A percentile compares a stretch with the other conserved stretches of the same genome.
phyloP scores from a whole-genome alignment of 2,888 invertebrate genomes.

The Nephrotoma guestfalica region DNA sequence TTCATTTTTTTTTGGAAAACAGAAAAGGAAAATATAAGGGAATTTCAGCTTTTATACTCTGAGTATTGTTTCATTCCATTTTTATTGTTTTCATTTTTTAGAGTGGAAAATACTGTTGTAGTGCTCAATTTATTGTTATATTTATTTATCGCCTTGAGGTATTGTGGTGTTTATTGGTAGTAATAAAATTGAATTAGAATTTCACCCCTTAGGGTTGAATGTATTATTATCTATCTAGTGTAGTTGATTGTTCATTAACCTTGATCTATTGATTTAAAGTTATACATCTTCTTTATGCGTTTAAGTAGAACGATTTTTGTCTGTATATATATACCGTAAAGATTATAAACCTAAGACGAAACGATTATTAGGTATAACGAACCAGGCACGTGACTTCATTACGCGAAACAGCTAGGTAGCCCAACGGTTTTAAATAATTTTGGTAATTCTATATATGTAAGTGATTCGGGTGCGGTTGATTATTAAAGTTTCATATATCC shows the following conservation, averaged over 20 bases:
- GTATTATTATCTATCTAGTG: not conserved
- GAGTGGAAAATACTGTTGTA: not conserved
- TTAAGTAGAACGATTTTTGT: too few relatives aligned
- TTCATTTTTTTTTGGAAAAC: not conserved
- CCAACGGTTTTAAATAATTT: not conserved
- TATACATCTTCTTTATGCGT: not conserved
- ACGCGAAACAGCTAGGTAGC: not conserved
- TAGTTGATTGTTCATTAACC: not conserved
- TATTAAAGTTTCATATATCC: not conserved
- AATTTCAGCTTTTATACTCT: not conserved
- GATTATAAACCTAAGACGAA: not conserved
- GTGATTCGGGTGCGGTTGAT: not conserved
- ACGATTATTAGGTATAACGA: not conserved
- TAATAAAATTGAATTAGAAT: not conserved
- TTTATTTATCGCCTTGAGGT: not conserved
- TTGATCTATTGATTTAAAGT: not conserved
- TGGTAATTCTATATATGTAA: not conserved
- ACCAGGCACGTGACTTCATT: not conserved
- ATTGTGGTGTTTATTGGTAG: not conserved
- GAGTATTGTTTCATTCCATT: not conserved
- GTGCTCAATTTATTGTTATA: not conserved
- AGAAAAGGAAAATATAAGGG: not conserved
- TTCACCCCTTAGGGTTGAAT: not conserved
- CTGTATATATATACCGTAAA: too few relatives aligned
- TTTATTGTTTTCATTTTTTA: not conserved